Conservation (phyloP, 1,140 invertebrate genomes). For the Ptiloglossa arizonensis region DNA sequence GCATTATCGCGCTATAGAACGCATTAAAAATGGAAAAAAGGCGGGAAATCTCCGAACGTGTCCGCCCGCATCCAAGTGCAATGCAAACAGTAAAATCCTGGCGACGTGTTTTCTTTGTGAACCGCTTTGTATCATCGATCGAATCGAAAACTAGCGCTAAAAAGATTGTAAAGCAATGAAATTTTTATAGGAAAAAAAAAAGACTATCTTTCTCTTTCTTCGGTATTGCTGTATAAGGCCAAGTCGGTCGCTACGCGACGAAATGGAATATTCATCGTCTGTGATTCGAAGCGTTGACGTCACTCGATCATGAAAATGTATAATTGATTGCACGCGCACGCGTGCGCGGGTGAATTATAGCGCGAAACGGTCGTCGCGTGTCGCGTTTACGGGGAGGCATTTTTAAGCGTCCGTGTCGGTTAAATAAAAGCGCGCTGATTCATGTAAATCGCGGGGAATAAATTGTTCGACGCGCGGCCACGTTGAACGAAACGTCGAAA, state of each 20-base stretch:
- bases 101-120: neutral
- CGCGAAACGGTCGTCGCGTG: slow-evolving; percentile 19
- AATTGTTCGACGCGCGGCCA: neutral
- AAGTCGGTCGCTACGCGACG: neutral
- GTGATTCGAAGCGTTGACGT: slow-evolving; percentile 35
- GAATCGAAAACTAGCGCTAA: neutral
- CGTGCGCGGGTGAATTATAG: slow-evolving; percentile 26
- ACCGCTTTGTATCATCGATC: neutral
- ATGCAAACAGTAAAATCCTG: slow-evolving; percentile 12
- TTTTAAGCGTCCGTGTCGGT: neutral
- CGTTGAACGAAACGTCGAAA: neutral
- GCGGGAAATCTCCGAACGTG: neutral
- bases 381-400: slow-evolving; percentile 1
- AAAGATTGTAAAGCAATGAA: neutral
- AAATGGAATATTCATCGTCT: slow-evolving; percentile 13
- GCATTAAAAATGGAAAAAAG: slow-evolving; percentile 21
- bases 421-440: slow-evolving; percentile 27
- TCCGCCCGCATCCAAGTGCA: neutral
- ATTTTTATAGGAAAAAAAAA: neutral
- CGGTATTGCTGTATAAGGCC: neutral
- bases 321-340: slow-evolving; percentile 19
- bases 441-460: slow-evolving; percentile 30
- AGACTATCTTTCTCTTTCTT: neutral
- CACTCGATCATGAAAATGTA: slow-evolving; percentile 36
- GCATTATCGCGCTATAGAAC: slow-evolving; percentile 24